Conservation (phyloP, 2,113 vertebrate species). For the Scomber colias region DNA sequence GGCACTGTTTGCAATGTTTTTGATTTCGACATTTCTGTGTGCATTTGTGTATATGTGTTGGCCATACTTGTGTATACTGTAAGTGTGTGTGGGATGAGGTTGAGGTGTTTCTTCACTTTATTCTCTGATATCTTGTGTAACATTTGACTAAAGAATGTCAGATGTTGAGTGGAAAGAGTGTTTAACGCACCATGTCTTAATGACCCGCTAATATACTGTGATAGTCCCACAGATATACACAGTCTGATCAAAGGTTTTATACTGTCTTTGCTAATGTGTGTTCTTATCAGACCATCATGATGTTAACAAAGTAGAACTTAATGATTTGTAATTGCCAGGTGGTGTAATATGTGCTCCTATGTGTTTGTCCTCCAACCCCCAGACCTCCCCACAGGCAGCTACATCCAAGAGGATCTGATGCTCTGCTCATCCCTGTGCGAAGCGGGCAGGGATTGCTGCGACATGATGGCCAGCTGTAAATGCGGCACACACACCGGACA, state of each 20-base stretch:
- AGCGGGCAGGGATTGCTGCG: conserved; percentile 91
- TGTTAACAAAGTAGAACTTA: not conserved
- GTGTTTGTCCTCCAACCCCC: conserved; percentile 31
- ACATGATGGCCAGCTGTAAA: conserved; percentile 96
- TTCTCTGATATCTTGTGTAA: conserved; percentile 8
- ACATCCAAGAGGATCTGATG: conserved; percentile 93
- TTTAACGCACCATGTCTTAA: not conserved
- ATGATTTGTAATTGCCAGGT: not conserved
- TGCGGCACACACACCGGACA: conserved; percentile 98
- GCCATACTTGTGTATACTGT: too few species aligned
- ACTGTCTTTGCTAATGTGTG: not conserved
- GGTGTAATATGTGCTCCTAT: conserved; percentile 5
- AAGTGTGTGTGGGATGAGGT: not conserved
- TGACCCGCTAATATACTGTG: not conserved
- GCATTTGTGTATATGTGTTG: too few species aligned
- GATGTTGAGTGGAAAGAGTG: not conserved
- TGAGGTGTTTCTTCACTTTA: conserved; percentile 2
- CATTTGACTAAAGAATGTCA: not conserved
- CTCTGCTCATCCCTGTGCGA: conserved; percentile 94
- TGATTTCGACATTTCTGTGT: conserved; percentile 13
- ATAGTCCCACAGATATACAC: not conserved
- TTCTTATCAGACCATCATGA: not conserved
- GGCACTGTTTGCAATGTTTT: not conserved
- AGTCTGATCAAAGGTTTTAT: not conserved
- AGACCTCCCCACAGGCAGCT: conserved; percentile 96